Evolutionary conservation across 2,113 vertebrate genomes (phyloP).

Genomic region (Thermophis baileyi): DNA sequence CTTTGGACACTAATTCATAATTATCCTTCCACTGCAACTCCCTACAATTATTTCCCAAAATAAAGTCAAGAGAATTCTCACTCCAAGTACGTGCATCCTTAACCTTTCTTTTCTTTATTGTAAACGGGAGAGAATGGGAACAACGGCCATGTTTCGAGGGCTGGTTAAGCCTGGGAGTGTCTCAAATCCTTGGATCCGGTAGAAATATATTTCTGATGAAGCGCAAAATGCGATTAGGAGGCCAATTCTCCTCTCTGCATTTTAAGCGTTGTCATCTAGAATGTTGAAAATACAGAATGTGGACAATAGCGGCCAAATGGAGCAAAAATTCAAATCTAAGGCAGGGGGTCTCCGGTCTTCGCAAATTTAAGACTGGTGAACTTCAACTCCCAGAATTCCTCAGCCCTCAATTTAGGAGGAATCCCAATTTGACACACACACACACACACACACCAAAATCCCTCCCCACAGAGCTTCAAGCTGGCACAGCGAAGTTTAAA

Average conservation of each 20-base stretch:
- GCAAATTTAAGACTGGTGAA: background rate
- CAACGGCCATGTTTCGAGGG: background rate
- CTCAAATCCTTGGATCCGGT: background rate
- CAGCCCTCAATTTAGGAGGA: background rate
- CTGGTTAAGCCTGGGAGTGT: no score
- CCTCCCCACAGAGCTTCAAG: background rate
- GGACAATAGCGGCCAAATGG: background rate
- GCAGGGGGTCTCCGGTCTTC: no score
- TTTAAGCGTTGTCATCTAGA: background rate
- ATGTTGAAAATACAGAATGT: background rate
- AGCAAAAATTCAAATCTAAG: no score
- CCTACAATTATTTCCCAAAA: no score
- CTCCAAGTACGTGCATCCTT: background rate
- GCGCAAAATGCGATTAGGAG: background rate
- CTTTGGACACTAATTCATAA: no score
- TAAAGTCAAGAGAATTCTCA: background rate
- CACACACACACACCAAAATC: no score
- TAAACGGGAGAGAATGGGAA: background rate
- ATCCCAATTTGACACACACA: no score
- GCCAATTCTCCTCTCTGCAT: background rate
- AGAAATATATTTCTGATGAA: background rate
- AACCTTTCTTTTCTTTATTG: background rate
- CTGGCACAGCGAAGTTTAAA: background rate
- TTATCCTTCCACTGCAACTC: no score
- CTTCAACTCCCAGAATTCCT: background rate